Conservation (phyloP, 1,140 invertebrate species). For the Papilio aristodemus region DNA sequence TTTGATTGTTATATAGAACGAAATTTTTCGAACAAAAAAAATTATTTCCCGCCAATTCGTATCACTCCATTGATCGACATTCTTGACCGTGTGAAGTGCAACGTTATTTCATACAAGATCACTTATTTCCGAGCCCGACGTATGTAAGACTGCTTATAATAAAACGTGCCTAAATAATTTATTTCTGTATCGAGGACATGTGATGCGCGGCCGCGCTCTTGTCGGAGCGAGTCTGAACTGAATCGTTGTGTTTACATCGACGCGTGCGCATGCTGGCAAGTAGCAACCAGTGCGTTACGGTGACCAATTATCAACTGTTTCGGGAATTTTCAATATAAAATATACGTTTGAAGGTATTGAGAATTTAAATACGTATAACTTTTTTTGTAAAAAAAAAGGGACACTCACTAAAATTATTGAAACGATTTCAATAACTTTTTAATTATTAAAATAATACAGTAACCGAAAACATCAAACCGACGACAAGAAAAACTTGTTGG, state of each 20-base stretch:
- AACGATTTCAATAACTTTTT: no score
- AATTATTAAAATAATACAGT: no score
- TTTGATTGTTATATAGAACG: not conserved
- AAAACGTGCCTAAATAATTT: slow-evolving; percentile 17
- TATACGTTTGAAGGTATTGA: no score
- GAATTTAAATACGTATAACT: no score
- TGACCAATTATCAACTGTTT: slow-evolving; percentile 2
- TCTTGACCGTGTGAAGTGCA: slow-evolving; percentile 14
- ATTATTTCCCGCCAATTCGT: not conserved
- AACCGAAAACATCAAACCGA: no score
- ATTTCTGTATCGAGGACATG: slow-evolving; percentile 24
- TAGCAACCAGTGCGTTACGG: slow-evolving; percentile 4
- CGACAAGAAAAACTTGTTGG: no score
- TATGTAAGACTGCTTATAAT: slow-evolving; percentile 5
- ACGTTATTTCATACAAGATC: slow-evolving; percentile 17
- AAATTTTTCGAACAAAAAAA: not conserved
- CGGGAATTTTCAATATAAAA: no score
- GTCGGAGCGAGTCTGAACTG: slow-evolving; percentile 44
- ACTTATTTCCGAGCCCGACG: not conserved
- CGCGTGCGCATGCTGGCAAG: slow-evolving; percentile 48
- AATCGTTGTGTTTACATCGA: slow-evolving; percentile 39
- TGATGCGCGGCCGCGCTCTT: slow-evolving; percentile 37
- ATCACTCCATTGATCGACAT: not conserved
- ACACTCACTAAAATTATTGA: no score
- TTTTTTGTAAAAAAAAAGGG: no score